These are phyloP conservation scores for Papilio protenor DNA, from an alignment of 2,888 invertebrate genomes.

Conservation along the genomic window DNA sequence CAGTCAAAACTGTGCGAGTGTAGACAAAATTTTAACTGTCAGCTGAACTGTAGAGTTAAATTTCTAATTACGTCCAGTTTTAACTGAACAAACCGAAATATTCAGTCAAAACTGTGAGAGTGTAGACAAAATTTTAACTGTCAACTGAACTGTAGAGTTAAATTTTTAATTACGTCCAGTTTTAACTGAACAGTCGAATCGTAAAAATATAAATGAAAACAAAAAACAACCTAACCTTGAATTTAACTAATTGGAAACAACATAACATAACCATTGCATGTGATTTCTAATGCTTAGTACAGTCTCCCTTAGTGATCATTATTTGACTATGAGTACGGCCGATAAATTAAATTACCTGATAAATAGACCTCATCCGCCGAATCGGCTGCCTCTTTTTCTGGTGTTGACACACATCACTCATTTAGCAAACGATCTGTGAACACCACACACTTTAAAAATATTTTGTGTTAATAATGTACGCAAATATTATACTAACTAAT, in stretches of 20 bases:
- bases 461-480: not conserved
- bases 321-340: not conserved
- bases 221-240: not conserved
- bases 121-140: too few species aligned
- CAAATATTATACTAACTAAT: too few species aligned
- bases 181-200: too few species aligned
- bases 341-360: conserved; percentile 56
- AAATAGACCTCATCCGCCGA: conserved; percentile 73
- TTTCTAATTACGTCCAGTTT: too few species aligned
- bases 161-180: too few species aligned
- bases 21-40: too few species aligned
- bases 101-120: too few species aligned
- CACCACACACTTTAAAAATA: conserved; percentile 31
- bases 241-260: not conserved
- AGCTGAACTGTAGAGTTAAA: too few species aligned
- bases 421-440: conserved; percentile 63
- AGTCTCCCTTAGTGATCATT: not conserved
- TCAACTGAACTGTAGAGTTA: too few species aligned
- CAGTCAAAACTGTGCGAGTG: too few species aligned
- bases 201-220: not conserved
- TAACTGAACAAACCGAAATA: too few species aligned
- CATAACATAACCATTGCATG: not conserved
- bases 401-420: conserved; percentile 68
- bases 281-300: not conserved
- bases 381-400: conserved; percentile 49